These are phyloP conservation scores for Ovis canadensis DNA, from an alignment of 2,113 vertebrate species.

Conservation along the genomic window DNA sequence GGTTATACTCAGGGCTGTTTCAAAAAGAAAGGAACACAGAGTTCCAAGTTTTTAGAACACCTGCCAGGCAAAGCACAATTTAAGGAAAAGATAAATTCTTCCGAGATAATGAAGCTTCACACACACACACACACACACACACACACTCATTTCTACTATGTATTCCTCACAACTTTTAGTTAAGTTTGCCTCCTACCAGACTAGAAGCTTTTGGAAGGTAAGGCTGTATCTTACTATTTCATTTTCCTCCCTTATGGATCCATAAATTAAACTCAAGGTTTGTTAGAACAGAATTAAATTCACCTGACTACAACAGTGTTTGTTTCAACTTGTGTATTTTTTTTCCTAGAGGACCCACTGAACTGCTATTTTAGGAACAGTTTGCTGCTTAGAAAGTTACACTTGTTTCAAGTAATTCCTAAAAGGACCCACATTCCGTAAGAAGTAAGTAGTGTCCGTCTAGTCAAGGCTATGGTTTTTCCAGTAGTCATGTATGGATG, in stretches of 20 bases:
- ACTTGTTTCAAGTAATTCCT: neutral
- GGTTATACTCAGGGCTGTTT: neutral
- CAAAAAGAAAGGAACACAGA: neutral
- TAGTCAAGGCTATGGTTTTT: too few relatives aligned
- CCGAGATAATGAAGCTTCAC: neutral
- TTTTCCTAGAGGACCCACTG: neutral
- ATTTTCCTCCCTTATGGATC: neutral
- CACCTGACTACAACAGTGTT: neutral
- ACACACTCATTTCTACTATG: neutral
- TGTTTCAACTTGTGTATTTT: neutral
- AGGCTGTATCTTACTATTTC: neutral
- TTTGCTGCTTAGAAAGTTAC: neutral
- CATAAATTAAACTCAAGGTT: neutral
- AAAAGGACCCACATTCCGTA: neutral
- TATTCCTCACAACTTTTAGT: neutral
- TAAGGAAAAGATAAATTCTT: neutral
- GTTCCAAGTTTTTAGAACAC: neutral
- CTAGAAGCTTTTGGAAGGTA: neutral
- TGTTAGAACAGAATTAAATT: neutral
- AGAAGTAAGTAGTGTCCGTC: neutral
- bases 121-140: neutral
- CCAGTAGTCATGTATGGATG: too few relatives aligned
- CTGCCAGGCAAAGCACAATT: neutral
- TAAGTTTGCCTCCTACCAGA: neutral
- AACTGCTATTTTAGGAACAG: neutral